Evolutionary conservation across 2,113 vertebrate species (phyloP), one percentile per base, ranked within the genome.

Genomic region (Beaufortia kweichowensis): DNA sequence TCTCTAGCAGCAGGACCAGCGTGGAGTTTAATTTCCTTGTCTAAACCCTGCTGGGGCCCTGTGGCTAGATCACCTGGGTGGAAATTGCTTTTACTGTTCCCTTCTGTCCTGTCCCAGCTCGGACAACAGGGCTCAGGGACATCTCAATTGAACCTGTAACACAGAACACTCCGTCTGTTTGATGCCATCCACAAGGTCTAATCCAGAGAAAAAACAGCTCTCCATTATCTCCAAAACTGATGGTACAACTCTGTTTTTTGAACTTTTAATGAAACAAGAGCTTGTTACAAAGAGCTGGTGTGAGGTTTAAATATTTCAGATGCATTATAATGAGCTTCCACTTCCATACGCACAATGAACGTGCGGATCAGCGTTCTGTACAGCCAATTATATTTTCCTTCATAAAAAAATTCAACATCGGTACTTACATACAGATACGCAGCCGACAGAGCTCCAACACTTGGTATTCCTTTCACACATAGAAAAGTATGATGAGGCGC

Each of bases 71-170:
- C 89, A 90, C 90, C 90, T 89, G 85, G 79, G 87, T 90, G 88
- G 88, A 91, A 92, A 91, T 91, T 91, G 88, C 87, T 87, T 87
- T 85, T 88, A 85, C 79, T 91, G 92, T 87, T 89, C 79, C 85
- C 88, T 87, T 57, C 90, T 80, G 46, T 74, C 77, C 68, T 29
- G 65, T 61, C 35, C 69, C 29, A 60, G 57, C n/a, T 57, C 70
- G 61, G 43, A 72, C 79, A 46, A 31, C 60, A 65, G 82, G 26
- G 33, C 33, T 73, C 43, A 21, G 59, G 53, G 43, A 57, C 60
- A 73, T 48, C 33, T 61, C 53, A 66, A 53, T 46, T 77, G 61
- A 74, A 69, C 46, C 23, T 60, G 43, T 63, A 69, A 56, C 21
- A 15, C 4, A 46, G 62, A 60, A 66, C 21, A 59, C 60, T 12